These are phyloP conservation scores for Argyresthia albistria DNA, from an alignment of 2,888 invertebrate species.

Conservation along the genomic window DNA sequence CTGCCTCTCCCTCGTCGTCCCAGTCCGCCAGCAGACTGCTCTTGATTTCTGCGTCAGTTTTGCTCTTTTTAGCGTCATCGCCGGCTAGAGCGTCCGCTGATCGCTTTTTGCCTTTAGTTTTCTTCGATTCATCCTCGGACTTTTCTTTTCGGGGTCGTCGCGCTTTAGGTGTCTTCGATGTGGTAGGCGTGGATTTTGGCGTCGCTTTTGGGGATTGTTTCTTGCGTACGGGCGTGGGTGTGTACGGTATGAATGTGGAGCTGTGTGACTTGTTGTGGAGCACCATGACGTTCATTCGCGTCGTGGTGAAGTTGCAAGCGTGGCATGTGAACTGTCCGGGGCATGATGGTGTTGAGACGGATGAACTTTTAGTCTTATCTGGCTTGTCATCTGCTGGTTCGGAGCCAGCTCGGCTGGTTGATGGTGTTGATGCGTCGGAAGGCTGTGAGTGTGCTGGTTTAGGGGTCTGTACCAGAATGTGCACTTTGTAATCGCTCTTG, in stretches of 20 bases:
- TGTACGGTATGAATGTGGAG: conserved; percentile 58
- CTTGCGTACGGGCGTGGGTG: conserved; percentile 52
- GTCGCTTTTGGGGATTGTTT: conserved; percentile 27
- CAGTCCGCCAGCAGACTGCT: conserved; percentile 83
- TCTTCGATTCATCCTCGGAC: conserved; percentile 22
- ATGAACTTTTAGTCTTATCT: conserved; percentile 10
- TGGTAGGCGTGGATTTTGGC: conserved; percentile 28
- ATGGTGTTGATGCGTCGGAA: conserved; percentile 21
- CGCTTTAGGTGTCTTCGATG: conserved; percentile 35
- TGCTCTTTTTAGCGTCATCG: conserved; percentile 55
- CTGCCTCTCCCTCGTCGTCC: conserved; percentile 75
- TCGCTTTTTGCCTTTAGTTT: conserved; percentile 37
- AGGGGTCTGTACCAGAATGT: conserved; percentile 71
- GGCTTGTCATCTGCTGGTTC: conserved; percentile 18
- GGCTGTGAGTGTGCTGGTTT: conserved; percentile 13
- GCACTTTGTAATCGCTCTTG: conserved; percentile 74
- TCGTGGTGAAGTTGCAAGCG: conserved; percentile 76
- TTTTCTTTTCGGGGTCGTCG: conserved; percentile 31
- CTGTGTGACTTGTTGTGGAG: conserved; percentile 81
- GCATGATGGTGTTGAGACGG: conserved; percentile 25
- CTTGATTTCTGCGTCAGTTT: conserved; percentile 76
- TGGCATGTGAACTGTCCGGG: conserved; percentile 73
- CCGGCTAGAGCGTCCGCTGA: conserved; percentile 36
- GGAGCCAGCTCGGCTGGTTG: conserved; percentile 32
- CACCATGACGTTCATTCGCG: conserved; percentile 80